Conservation (phyloP, 1,140 invertebrate genomes). For the Meloidogyne chitwoodi region DNA sequence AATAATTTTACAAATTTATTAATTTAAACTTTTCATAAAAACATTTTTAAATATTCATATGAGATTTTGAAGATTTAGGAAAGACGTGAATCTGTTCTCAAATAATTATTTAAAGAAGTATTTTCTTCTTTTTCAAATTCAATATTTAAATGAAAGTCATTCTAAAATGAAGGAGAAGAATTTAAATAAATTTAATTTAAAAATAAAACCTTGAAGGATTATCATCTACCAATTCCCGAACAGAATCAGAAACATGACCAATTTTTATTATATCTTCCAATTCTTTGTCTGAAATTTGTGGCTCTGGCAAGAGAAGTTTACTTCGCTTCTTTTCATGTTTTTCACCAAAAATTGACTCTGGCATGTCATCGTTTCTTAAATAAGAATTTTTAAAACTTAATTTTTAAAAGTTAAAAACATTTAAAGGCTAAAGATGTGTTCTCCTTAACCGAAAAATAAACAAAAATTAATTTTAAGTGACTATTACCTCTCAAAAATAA, state of each 20-base stretch:
- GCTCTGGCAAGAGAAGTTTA: conserved; percentile 88
- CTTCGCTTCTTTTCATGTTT: conserved; percentile 87
- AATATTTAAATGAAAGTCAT: too few species aligned
- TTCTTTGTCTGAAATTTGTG: conserved; percentile 71
- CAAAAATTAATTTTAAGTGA: too few species aligned
- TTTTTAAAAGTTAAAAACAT: neutral
- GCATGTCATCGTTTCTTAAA: conserved; percentile 75
- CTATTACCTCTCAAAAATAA: neutral
- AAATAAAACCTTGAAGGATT: conserved; percentile 48
- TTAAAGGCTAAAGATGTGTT: neutral
- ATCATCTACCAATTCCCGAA: conserved; percentile 78
- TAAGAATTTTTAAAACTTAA: conserved; percentile 23
- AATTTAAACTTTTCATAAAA: too few species aligned
- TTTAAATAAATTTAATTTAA: too few species aligned
- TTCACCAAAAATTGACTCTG: conserved; percentile 79
- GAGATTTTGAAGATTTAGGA: too few species aligned
- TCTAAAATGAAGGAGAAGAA: too few species aligned
- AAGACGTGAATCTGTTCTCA: too few species aligned
- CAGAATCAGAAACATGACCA: conserved; percentile 86
- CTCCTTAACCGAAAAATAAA: too few species aligned
- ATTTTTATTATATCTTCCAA: conserved; percentile 70
- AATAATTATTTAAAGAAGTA: too few species aligned
- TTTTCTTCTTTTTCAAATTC: too few species aligned
- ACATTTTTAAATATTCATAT: too few species aligned
- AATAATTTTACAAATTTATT: too few species aligned